Evolutionary conservation across 2,113 vertebrate species (phyloP), one percentile per base, ranked within the genome.

Genomic region (Equus quagga): DNA sequence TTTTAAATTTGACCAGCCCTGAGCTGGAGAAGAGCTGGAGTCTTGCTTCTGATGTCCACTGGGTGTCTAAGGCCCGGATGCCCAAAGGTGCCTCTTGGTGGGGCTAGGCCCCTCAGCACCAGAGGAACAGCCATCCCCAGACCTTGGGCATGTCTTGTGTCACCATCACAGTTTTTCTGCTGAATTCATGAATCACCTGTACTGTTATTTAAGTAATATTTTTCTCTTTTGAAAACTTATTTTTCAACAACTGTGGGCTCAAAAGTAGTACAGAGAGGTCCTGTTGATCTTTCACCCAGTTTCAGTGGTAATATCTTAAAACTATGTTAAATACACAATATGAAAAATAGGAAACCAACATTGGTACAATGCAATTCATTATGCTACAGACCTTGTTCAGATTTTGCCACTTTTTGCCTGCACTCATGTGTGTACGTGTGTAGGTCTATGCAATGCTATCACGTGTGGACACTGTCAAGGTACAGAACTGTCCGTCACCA

Each of bases 381-480:
- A 1, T 44, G 58, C 23, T 5, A 5, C 19, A 46, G 69, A 11
- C 6, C 60, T 28, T 10, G 28, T 13, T 26, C 24, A 9, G 58
- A 19, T 3, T 18, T 26, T 17, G 4, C 44, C 21, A 26, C 67
- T 24, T 54, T 24, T 44, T 26, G 2, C 51, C 0, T 1, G 2
- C 6, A 6, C 44, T 56, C 60, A 17, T 58, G n/a, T 7, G 1
- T 46, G 15, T 33, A 8, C 36, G 31, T 6, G 1, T 19, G 6
- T 4, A 0, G 7, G 60, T 60, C 41, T 49, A 0, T 14, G 18
- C 5, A 19, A 7, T 7, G 51, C 2, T 65, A 33, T 21, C 62
- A 13, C 3, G 0, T 3, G 0, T 9, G 33, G 9, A 65, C 1
- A 24, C 82, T n/a, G 0, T 56, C 11, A 14, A n/a, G 36, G 13